Conservation (phyloP, 1,140 invertebrate species). For the Subanguina moxae region DNA sequence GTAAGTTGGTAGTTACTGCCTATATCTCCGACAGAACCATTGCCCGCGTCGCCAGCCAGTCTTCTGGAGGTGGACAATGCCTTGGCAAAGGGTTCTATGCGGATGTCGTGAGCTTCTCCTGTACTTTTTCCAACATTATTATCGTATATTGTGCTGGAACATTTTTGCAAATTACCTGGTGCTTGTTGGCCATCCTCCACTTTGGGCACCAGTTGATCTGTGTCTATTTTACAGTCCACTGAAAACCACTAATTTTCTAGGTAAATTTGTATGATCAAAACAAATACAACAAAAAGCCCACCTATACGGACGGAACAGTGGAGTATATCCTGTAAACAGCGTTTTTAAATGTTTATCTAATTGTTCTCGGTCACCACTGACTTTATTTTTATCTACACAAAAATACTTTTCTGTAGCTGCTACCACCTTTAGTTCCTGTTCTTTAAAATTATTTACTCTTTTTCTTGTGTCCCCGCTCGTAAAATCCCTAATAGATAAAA, state of each 20-base stretch:
- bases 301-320: background rate
- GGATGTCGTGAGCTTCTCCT: slow-evolving; percentile 55
- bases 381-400: too few species aligned
- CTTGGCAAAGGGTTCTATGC: slow-evolving; percentile 50
- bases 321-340: background rate
- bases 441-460: too few species aligned
- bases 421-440: too few species aligned
- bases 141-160: too few species aligned
- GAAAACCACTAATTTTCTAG: background rate
- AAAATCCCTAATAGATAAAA: too few species aligned
- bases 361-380: too few species aligned
- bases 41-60: background rate
- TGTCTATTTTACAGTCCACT: slow-evolving; percentile 5
- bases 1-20: slow-evolving; percentile 43
- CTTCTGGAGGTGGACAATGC: slow-evolving; percentile 27
- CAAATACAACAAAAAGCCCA: background rate
- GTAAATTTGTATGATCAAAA: too few species aligned
- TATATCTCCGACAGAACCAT: background rate
- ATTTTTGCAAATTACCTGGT: too few species aligned
- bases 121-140: too few species aligned
- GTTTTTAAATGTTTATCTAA: too few species aligned
- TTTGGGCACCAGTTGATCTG: background rate
- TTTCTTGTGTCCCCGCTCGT: too few species aligned
- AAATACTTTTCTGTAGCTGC: too few species aligned
- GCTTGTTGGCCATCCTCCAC: background rate